phyloP scores from a whole-genome alignment of 2,797 vertebrate genomes.

The Semotilus atromaculatus region DNA sequence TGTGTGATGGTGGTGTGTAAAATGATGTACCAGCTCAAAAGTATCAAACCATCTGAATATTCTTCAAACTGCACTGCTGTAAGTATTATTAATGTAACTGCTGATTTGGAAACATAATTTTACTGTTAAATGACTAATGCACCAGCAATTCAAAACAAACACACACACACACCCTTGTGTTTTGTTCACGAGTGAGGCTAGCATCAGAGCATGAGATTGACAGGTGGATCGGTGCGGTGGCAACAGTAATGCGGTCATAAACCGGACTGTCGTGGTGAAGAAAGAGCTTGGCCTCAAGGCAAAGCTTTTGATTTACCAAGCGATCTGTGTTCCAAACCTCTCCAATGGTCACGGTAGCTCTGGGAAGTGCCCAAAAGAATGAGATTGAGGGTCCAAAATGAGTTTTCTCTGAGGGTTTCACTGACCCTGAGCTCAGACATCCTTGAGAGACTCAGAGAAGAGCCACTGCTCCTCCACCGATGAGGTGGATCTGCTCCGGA shows the following conservation, averaged over 20 bases:
- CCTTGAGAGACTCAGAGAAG: background rate
- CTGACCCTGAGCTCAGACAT: background rate
- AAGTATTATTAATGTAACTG: conserved; percentile 53
- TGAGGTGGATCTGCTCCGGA: background rate
- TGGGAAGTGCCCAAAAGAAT: too few relatives aligned
- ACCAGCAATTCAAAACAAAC: background rate
- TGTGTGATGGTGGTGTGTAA: conserved; percentile 81
- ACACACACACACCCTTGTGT: background rate
- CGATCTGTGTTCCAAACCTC: too few relatives aligned
- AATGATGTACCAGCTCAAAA: conserved; percentile 85
- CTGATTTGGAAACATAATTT: too few relatives aligned
- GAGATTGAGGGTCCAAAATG: too few relatives aligned
- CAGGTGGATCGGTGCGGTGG: background rate
- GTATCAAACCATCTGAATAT: conserved; percentile 75
- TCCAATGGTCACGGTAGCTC: too few relatives aligned
- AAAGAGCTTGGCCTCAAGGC: background rate
- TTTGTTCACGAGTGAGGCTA: background rate
- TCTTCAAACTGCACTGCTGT: conserved; percentile 83
- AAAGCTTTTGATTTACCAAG: too few relatives aligned
- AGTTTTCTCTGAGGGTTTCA: too few relatives aligned
- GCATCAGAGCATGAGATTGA: background rate
- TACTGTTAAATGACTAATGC: background rate
- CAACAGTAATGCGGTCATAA: background rate
- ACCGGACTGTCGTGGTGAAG: background rate
- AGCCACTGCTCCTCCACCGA: background rate